Evolutionary conservation across 2,113 vertebrate species (phyloP), one percentile per base, ranked within the genome.

Genomic region (Struthio camelus): DNA sequence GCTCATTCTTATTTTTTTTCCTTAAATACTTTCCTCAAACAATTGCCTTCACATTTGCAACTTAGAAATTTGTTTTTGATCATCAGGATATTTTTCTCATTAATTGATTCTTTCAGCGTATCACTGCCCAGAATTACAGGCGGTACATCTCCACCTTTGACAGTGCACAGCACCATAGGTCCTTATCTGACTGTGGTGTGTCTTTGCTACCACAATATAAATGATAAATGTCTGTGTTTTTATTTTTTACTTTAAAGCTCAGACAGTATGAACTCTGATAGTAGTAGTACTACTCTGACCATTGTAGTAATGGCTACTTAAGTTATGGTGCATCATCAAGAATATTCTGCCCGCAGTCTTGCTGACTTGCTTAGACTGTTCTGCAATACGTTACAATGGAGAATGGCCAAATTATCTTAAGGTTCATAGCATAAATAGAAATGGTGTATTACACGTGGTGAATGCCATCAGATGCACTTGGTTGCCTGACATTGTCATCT

Each of bases 231-330:
- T 28, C 36, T 18, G 28, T 18, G 6, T 0, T 13, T 64, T 62
- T 53, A 5, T 79, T 58, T 46, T 24, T 66, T 9, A 3, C 23
- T 15, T 3, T 13, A 32, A 50, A n/a, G 25, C 34, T 72, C 30
- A 27, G 77, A 19, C 2, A 0, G 10, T 42, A 6, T 1, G 18
- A 61, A 17, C 9, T 64, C 32, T 23, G 30, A 59, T 59, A 59
- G 56, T 30, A 34, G 32, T 32, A 59, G 56, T 59, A 32, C 56
- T 32, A 20, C 10, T 64, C 32, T 27, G 40, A n/a, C 34, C 3
- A 0, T 3, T 1, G 23, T 19, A 15, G 36, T 30, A 3, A 3
- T 24, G 0, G 0, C 65, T 24, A 0, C 42, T 73, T 1, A 5
- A 12, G 54, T 10, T 14, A 0, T 2, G 46, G 58, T 51, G 71